A percentile compares a stretch with the other conserved stretches of the same genome.
phyloP scores from a whole-genome alignment of 2,113 vertebrate genomes.

The Rhodinocichla rosea region DNA sequence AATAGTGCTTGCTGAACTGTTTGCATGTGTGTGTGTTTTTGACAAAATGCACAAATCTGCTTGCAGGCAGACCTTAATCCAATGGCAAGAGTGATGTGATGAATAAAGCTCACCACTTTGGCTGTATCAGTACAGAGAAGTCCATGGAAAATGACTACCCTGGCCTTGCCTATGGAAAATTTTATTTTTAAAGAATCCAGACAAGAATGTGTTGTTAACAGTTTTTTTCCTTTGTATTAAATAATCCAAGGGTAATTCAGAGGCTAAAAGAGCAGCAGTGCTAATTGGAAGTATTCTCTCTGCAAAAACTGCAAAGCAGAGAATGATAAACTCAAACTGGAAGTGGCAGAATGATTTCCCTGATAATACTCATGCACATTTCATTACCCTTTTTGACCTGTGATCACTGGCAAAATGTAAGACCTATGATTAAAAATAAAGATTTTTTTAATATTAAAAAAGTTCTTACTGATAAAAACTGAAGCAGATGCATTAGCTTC shows the following conservation, averaged over 20 bases:
- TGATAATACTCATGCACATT: not conserved
- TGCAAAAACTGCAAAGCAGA: not conserved
- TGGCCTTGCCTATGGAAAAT: not conserved
- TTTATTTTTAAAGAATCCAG: not conserved
- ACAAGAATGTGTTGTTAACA: not conserved
- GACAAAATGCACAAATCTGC: not conserved
- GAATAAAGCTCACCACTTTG: not conserved
- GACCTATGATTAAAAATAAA: not conserved
- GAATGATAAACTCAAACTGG: not conserved
- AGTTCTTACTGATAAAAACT: not conserved
- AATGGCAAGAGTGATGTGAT: not conserved
- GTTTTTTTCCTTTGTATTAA: not conserved
- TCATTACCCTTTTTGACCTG: not conserved
- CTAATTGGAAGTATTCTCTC: constrained; percentile 2
- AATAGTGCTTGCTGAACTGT: not conserved
- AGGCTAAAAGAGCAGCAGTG: not conserved
- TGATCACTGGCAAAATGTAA: not conserved
- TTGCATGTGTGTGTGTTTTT: not conserved
- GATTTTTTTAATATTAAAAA: not conserved
- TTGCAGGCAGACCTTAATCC: not conserved
- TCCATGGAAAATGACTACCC: not conserved
- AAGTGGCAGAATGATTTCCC: not conserved
- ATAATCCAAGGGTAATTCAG: not conserved
- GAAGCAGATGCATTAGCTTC: not conserved
- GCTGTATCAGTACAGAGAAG: not conserved